These are phyloP conservation scores for Drosophila guanche DNA, from an alignment of 1,140 invertebrate genomes.

Conservation along the genomic window DNA sequence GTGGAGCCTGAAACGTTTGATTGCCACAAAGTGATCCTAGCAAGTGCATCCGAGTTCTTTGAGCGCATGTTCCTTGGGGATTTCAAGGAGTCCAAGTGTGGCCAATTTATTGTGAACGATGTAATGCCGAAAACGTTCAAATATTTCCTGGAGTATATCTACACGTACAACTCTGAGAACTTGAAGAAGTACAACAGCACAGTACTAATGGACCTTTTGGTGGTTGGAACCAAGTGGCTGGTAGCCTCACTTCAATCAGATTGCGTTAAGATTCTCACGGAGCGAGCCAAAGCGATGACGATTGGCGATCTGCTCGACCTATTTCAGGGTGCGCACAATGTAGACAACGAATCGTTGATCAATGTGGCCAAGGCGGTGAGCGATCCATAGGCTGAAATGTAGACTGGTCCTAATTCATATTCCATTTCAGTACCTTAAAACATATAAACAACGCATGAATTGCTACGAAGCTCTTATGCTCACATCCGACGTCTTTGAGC, in stretches of 20 bases:
- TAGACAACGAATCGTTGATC: background rate
- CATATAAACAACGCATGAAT: background rate
- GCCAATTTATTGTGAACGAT: constrained; percentile 4
- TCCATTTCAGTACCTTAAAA: background rate
- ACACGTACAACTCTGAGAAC: background rate
- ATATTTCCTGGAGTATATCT: constrained; percentile 14
- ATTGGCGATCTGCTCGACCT: constrained; percentile 1
- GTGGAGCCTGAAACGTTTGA: constrained; percentile 12
- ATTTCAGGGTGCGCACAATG: background rate
- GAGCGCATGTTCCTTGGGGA: constrained; percentile 31
- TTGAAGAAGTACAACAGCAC: background rate
- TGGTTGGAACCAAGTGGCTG: constrained; percentile 11
- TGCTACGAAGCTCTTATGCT: constrained; percentile 3
- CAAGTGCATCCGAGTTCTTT: constrained; percentile 33
- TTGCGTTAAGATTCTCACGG: background rate
- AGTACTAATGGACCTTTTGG: constrained; percentile 5
- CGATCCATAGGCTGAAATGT: background rate
- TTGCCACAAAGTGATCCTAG: constrained; percentile 34
- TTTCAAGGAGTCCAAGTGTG: constrained; percentile 17
- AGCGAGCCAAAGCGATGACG: background rate
- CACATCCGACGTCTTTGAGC: constrained; percentile 11
- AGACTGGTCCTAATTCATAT: background rate
- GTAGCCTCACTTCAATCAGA: background rate
- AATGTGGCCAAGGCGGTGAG: background rate
- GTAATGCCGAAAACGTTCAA: constrained; percentile 10